These are phyloP conservation scores for Andricus quercusramuli DNA, from an alignment of 2,888 invertebrate genomes.

Conservation along the genomic window DNA sequence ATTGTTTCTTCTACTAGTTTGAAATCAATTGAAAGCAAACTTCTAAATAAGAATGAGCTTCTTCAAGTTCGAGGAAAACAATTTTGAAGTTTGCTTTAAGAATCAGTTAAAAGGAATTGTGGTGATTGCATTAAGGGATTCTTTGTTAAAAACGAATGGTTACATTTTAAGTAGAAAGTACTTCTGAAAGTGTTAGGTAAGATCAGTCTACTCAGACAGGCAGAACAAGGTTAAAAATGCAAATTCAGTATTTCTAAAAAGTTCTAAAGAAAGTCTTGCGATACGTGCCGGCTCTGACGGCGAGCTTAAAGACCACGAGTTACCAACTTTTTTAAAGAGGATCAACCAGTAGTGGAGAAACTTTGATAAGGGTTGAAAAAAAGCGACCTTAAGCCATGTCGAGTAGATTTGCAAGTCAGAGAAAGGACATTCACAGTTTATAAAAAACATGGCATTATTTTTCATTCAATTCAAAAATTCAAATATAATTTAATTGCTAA, in stretches of 20 bases:
- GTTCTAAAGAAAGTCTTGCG: constrained; percentile 17
- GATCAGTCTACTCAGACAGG: constrained; percentile 4
- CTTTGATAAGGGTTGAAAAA: constrained; percentile 26
- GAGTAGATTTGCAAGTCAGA: not conserved
- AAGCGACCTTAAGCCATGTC: constrained; percentile 24
- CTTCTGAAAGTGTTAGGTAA: constrained; percentile 22
- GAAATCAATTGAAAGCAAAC: not conserved
- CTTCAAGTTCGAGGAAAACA: not conserved
- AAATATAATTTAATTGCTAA: too few relatives aligned
- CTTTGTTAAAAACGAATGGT: constrained; percentile 19
- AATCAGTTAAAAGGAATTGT: not conserved
- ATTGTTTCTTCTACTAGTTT: not conserved
- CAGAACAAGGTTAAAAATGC: constrained; percentile 34
- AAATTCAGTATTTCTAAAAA: constrained; percentile 29
- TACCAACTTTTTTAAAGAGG: constrained; percentile 43
- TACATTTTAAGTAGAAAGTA: constrained; percentile 25
- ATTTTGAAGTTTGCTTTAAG: not conserved
- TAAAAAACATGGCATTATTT: too few relatives aligned
- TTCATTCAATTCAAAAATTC: too few relatives aligned
- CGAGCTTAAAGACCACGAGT: constrained; percentile 43
- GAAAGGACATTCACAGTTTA: constrained; percentile 4
- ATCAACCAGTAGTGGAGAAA: not conserved
- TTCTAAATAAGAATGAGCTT: not conserved
- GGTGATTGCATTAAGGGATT: constrained; percentile 12
- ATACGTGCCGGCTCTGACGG: constrained; percentile 30